Base-by-base conservation (phyloP, 1,140 invertebrate species). In the Eumaeus atala region DNA sequence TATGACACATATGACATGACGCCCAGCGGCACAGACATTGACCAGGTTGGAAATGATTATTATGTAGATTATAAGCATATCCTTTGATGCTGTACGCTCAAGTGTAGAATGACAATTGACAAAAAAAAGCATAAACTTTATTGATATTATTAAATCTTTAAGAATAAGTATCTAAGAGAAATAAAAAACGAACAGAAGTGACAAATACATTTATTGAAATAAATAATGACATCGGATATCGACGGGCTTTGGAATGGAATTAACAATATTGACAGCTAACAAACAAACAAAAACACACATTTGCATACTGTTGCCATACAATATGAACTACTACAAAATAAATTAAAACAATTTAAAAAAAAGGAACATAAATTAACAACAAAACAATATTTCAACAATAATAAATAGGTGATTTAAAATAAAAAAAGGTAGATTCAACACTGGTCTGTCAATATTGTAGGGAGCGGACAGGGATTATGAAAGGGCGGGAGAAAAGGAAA, bases 141-240 rank as follows among this genome's bases (percentile, higher is more conserved):
- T n/a, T n/a, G 21, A 28, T 6, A 2, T 28, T 28, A 6, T 28
- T 28, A 28, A 28, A 3, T 28, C 21, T 6, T 28, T 28, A 28
- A 3, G 6, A 28, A 28, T 28, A 28, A 28, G 21, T 3, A 28
- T 28, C 21, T 28, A 28, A 28, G 21, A 3, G 2, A 57, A 63
- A 68, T 69, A 74, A 70, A 63, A 76, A 78, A 77, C 64, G 70
- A 66, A 65, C 66, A 35, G 58, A 61, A 62, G 59, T 64, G 57
- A 61, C 75, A 71, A 78, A 81, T 83, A 83, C 79, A 74, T 84
- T 86, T 86, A 86, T 86, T 86, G 83, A 86, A 86, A 86, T 84
- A 86, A 83, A 81, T 74, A 84, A 86, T 84, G 80, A 86, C 83
- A 86, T 82, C 59, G 74, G 79, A 76, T 68, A 59, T 66, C 59